These are phyloP conservation scores for Rhincodon typus DNA, from an alignment of 2,797 vertebrate genomes.

Conservation along the genomic window DNA sequence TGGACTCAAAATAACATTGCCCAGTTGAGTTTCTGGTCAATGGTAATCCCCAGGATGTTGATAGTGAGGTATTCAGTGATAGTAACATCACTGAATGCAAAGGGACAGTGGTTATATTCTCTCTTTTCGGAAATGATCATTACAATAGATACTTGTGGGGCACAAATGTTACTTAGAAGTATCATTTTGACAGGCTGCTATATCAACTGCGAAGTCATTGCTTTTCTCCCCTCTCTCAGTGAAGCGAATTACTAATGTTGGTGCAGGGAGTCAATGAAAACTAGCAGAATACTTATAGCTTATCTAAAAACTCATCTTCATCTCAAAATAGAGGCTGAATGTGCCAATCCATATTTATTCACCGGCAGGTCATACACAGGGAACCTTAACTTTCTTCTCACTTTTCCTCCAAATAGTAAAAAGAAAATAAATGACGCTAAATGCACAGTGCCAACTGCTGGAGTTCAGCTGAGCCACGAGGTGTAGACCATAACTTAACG, in stretches of 20 bases:
- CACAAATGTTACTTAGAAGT: background rate
- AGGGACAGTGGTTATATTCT: too few species aligned
- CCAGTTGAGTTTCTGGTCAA: too few species aligned
- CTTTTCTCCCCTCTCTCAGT: background rate
- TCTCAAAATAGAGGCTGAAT: background rate
- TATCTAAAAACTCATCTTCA: background rate
- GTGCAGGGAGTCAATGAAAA: background rate
- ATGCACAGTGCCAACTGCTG: background rate
- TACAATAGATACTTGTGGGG: too few species aligned
- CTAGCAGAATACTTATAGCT: background rate
- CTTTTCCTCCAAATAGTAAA: background rate
- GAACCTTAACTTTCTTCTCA: background rate
- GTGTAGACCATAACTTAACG: background rate
- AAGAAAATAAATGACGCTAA: background rate
- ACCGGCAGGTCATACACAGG: background rate
- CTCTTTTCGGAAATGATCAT: too few species aligned
- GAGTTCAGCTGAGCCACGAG: background rate
- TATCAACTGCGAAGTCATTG: background rate
- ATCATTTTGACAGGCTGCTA: background rate
- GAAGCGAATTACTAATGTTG: background rate
- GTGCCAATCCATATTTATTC: background rate
- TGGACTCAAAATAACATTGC: too few species aligned
- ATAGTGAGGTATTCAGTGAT: too few species aligned
- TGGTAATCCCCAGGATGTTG: too few species aligned
- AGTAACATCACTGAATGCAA: too few species aligned